phyloP scores from a whole-genome alignment of 2,888 invertebrate species.

The Andrena haemorrhoa region DNA sequence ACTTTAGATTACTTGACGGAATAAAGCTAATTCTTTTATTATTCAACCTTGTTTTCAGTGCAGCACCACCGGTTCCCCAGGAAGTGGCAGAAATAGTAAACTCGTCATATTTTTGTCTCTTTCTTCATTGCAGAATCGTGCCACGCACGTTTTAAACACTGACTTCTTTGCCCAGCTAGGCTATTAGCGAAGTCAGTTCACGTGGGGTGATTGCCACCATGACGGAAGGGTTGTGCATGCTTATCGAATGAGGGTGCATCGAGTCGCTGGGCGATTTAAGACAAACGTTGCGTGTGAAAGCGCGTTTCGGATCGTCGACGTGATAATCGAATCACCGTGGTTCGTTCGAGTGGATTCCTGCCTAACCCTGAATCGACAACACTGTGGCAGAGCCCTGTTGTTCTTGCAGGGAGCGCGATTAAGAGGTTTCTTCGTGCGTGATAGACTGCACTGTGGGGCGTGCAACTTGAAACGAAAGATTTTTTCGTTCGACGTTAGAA shows the following conservation, averaged over 20 bases:
- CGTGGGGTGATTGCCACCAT: slow-evolving; percentile 1
- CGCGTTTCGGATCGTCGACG: slow-evolving; percentile 39
- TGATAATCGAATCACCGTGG: slow-evolving; percentile 36
- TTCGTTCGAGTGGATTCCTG: slow-evolving; percentile 18
- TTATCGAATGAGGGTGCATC: slow-evolving; percentile 45
- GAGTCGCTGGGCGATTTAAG: slow-evolving; percentile 33
- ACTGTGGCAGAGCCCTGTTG: not conserved
- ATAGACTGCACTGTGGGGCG: too few relatives aligned
- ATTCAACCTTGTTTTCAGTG: too few relatives aligned
- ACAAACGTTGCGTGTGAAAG: slow-evolving; percentile 35
- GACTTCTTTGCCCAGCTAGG: too few relatives aligned
- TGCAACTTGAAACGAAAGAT: not conserved
- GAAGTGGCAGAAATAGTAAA: too few relatives aligned
- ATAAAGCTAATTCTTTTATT: too few relatives aligned
- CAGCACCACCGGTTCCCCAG: too few relatives aligned
- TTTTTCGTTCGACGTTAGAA: not conserved
- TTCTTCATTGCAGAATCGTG: too few relatives aligned
- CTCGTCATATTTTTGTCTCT: too few relatives aligned
- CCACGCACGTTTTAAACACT: too few relatives aligned
- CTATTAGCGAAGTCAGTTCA: not conserved
- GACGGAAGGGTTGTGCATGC: slow-evolving; percentile 39
- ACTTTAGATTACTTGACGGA: too few relatives aligned
- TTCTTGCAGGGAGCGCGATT: not conserved
- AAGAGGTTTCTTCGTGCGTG: not conserved
- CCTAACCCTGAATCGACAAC: slow-evolving; percentile 24